Base-by-base conservation (phyloP, 2,113 vertebrate species). In the Panthera uncia region DNA sequence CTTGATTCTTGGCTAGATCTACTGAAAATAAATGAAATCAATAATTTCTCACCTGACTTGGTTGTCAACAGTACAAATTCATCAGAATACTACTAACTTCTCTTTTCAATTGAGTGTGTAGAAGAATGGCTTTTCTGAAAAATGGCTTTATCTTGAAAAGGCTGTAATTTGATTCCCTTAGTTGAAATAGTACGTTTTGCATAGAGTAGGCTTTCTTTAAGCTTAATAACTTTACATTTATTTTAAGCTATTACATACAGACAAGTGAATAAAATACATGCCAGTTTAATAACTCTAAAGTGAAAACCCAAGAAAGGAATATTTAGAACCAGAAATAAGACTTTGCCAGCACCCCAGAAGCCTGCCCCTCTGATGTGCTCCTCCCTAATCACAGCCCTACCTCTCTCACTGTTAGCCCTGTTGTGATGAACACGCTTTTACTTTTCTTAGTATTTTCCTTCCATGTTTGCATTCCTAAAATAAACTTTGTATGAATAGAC, bases 111-210 rank as follows among this genome's bases (percentile, higher is more conserved):
- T 52, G 33, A 65, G 31, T 91, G 3, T 86, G 36, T 79, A 31
- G 38, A 79, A 95, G 36, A 87, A 87, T n/a, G 25, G 7, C 12
- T 41, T 89, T 93, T 93, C n/a, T 91, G 55, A 95, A 84, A 85
- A 57, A 93, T 65, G 25, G 33, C 76, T 92, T 96, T 16, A 85
- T 38, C 93, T 82, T 69, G 57, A 41, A 90, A 87, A 85, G 29
- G 4, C 79, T 41, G 41, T 25, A 63, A 65, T 82, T 33, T 86
- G 31, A 86, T 66, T 82, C 1, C 11, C 41, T 5, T 38, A 85
- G 45, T 52, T 79, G 50, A 91, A 88, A 85, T 74, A 81, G 27
- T 2, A 27, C 33, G 15, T 57, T 68, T 41, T 86, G 1, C 14
- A 52, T 69, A 57, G 31, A 73, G 12, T 86, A 65, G 69, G 2